Evolutionary conservation across 2,797 vertebrate species (phyloP).

Genomic region (Cuniculus paca): DNA sequence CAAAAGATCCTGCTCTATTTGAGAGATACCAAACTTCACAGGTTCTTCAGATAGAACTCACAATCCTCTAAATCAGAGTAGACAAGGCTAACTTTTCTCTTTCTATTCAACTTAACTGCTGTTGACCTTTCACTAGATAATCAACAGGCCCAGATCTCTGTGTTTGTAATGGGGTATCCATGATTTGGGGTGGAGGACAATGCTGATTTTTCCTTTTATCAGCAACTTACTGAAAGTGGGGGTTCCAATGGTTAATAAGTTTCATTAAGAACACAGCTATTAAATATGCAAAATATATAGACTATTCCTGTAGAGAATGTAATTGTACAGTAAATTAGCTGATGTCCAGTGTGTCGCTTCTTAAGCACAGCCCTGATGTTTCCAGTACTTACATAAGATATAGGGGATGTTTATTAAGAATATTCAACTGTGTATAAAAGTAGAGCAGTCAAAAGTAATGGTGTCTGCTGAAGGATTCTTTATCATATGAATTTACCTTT

Average conservation of each 20-base stretch:
- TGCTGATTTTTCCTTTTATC: slow-evolving; percentile 38
- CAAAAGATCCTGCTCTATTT: neutral
- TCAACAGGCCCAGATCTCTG: neutral
- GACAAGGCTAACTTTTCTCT: neutral
- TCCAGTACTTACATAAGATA: slow-evolving; percentile 87
- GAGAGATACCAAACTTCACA: neutral
- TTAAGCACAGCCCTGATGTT: slow-evolving; percentile 85
- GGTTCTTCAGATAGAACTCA: neutral
- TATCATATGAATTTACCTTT: slow-evolving; percentile 94
- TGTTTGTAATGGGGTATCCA: neutral
- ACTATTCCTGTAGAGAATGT: slow-evolving; percentile 64
- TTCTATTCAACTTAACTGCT: neutral
- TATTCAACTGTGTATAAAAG: slow-evolving; percentile 90
- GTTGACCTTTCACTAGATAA: neutral
- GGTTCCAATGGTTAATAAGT: slow-evolving; percentile 71
- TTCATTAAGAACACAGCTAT: slow-evolving; percentile 80
- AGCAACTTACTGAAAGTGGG: slow-evolving; percentile 18
- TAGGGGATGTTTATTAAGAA: slow-evolving; percentile 91
- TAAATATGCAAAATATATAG: slow-evolving; percentile 77
- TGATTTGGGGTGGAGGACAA: neutral
- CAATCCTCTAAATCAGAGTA: neutral
- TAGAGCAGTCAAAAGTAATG: slow-evolving; percentile 93
- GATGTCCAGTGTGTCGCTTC: slow-evolving; percentile 83
- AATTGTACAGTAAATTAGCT: slow-evolving; percentile 86
- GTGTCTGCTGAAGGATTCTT: slow-evolving; percentile 93